Conservation (phyloP, 2,113 vertebrate genomes). For the Mesitornis unicolor region DNA sequence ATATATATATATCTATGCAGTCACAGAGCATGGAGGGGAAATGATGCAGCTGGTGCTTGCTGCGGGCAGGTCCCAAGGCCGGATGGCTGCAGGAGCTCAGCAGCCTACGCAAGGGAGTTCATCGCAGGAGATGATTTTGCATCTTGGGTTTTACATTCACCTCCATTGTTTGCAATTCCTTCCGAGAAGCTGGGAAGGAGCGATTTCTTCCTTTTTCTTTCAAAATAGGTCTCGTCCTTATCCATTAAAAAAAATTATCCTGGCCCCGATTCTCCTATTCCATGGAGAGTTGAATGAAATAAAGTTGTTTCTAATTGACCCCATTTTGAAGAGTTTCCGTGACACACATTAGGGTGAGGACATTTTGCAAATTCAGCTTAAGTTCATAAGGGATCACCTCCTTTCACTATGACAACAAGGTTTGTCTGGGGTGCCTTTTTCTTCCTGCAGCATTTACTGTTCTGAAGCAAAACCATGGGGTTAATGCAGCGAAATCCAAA, state of each 20-base stretch:
- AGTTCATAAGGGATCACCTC: not conserved
- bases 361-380: not conserved
- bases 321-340: not conserved
- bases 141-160: not conserved
- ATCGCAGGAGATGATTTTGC: not conserved
- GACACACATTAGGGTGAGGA: not conserved
- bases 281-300: not conserved
- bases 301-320: not conserved
- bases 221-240: not conserved
- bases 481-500: not conserved
- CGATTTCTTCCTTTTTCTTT: not conserved
- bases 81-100: not conserved
- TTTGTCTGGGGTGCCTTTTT: not conserved
- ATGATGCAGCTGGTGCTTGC: not conserved
- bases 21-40: not conserved
- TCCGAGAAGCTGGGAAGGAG: not conserved
- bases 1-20: no score
- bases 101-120: not conserved
- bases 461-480: not conserved
- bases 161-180: slow-evolving; percentile 13
- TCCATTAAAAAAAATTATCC: not conserved
- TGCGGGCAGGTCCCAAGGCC: not conserved
- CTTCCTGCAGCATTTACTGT: not conserved
- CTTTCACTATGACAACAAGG: not conserved
- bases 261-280: not conserved